These are phyloP conservation scores for Synaphobranchus kaupii DNA, from an alignment of 2,797 vertebrate genomes.

Conservation along the genomic window DNA sequence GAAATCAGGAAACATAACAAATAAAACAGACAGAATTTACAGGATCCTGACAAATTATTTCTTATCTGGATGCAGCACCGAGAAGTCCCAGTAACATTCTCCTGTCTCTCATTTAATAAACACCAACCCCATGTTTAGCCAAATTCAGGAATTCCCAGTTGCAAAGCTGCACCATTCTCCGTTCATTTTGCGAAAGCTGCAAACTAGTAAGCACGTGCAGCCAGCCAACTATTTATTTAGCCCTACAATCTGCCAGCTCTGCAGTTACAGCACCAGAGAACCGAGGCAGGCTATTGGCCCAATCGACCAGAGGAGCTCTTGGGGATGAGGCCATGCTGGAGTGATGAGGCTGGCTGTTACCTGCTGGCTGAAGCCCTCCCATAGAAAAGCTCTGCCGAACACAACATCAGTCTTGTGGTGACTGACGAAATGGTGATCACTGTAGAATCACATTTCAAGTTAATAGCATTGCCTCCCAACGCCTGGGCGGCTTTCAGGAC, in stretches of 20 bases:
- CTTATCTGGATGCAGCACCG: too few relatives aligned
- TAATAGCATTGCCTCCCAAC: background rate
- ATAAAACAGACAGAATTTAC: too few relatives aligned
- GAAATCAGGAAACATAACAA: too few relatives aligned
- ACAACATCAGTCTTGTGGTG: background rate
- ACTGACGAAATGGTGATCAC: background rate
- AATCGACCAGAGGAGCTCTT: background rate
- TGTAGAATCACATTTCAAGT: background rate
- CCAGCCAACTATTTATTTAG: background rate
- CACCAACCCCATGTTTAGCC: too few relatives aligned
- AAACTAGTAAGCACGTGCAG: background rate
- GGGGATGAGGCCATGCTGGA: background rate
- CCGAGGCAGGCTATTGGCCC: background rate
- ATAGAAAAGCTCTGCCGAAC: background rate
- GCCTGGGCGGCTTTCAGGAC: background rate
- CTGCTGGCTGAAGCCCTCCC: background rate
- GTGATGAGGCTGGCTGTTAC: background rate
- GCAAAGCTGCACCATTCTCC: background rate
- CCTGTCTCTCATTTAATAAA: too few relatives aligned
- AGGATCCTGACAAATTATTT: too few relatives aligned
- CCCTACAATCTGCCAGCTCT: background rate
- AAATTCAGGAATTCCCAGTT: too few relatives aligned
- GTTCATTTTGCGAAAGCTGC: too few relatives aligned
- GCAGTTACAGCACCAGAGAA: background rate
- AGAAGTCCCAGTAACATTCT: too few relatives aligned